These are phyloP conservation scores for Stratiomys singularior DNA, from an alignment of 2,888 invertebrate species.

Conservation along the genomic window DNA sequence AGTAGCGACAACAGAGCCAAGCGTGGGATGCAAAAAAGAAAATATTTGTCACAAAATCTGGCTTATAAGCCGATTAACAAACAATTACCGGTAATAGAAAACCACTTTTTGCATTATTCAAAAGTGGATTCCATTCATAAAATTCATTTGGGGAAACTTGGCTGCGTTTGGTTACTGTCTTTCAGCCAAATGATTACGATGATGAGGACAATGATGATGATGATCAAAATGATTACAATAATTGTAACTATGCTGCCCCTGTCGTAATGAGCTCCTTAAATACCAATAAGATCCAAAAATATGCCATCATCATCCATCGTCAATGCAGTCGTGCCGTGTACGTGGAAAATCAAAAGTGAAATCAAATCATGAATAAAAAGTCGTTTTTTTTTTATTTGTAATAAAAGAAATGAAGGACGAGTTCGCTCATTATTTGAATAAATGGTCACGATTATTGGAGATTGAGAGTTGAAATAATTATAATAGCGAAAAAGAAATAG, in stretches of 20 bases:
- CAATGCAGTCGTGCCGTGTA: background rate
- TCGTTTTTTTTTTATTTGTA: background rate
- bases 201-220: no score
- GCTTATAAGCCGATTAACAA: background rate
- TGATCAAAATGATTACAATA: no score
- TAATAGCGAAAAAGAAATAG: background rate
- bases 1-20: background rate
- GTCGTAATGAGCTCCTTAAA: background rate
- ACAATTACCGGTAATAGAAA: no score
- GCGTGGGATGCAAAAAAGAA: background rate
- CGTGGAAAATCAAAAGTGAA: background rate
- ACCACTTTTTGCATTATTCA: no score
- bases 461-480: slow-evolving; percentile 1
- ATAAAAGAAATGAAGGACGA: slow-evolving; percentile 2
- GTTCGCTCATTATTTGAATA: background rate
- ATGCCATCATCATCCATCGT: background rate
- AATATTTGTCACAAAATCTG: background rate
- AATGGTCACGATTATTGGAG: slow-evolving; percentile 1
- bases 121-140: no score
- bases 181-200: no score
- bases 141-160: no score
- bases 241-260: background rate
- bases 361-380: background rate
- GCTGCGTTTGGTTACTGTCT: no score
- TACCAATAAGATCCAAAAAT: background rate